These are phyloP conservation scores for Nezara viridula DNA, from an alignment of 2,888 invertebrate genomes.

Conservation along the genomic window DNA sequence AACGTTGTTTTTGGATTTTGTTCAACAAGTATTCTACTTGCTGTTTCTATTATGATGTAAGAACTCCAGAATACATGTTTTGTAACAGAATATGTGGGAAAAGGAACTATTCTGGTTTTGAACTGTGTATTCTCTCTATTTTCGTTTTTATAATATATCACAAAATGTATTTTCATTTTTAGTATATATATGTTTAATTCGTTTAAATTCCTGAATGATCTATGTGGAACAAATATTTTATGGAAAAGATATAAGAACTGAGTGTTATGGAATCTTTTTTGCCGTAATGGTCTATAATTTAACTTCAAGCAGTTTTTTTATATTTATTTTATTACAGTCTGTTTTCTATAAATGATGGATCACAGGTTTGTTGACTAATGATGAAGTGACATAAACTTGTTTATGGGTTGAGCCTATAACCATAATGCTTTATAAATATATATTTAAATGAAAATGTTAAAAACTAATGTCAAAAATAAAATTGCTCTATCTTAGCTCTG, in stretches of 20 bases:
- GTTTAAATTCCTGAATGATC: background rate
- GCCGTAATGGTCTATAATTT: too few species aligned
- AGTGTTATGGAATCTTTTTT: too few species aligned
- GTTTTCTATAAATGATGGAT: background rate
- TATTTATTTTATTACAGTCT: background rate
- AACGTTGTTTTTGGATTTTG: background rate
- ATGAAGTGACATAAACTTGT: too few species aligned
- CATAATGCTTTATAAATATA: too few species aligned
- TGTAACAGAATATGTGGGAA: background rate
- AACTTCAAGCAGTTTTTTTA: too few species aligned
- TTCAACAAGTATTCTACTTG: background rate
- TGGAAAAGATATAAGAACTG: too few species aligned
- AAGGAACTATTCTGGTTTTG: background rate
- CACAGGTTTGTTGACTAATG: too few species aligned
- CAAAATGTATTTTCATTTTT: background rate
- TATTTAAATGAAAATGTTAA: too few species aligned
- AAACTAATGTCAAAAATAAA: too few species aligned
- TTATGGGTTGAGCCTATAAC: too few species aligned
- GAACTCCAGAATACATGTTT: background rate
- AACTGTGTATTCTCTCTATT: background rate
- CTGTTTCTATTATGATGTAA: background rate
- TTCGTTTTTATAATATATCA: background rate
- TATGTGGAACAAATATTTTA: background rate
- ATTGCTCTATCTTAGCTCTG: too few species aligned
- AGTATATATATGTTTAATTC: background rate